A percentile compares a stretch with the other conserved stretches of the same genome.
phyloP scores from a whole-genome alignment of 2,113 vertebrate genomes.

The Ia io region DNA sequence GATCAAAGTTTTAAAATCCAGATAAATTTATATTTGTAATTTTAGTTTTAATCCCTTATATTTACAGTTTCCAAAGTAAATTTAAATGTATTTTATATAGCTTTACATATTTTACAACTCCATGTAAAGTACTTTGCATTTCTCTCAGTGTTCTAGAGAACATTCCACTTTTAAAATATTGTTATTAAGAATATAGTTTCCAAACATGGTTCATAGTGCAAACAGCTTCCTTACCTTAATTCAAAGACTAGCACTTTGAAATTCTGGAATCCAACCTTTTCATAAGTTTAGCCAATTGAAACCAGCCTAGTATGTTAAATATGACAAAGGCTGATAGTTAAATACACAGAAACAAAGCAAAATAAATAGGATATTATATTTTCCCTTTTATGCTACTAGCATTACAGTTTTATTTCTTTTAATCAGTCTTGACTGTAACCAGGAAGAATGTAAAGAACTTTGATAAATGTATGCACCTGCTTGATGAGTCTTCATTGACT shows the following conservation, averaged over 20 bases:
- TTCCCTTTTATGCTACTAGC: not conserved
- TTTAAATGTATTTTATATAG: not conserved
- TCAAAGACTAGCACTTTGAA: not conserved
- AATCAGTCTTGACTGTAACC: not conserved
- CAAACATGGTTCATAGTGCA: not conserved
- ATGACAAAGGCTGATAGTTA: not conserved
- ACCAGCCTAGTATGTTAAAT: not conserved
- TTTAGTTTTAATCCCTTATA: not conserved
- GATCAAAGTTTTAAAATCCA: not conserved
- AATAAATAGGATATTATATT: not conserved
- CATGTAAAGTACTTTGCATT: not conserved
- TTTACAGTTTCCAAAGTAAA: not conserved
- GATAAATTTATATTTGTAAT: not conserved
- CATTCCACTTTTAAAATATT: not conserved
- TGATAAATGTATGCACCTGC: not conserved
- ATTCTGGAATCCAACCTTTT: constrained; percentile 9
- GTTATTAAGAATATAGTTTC: not conserved
- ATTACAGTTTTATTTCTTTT: not conserved
- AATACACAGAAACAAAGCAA: not conserved
- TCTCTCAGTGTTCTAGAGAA: not conserved
- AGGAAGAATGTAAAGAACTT: not conserved
- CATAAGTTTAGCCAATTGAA: not conserved
- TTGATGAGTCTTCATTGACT: not conserved
- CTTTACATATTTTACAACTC: not conserved
- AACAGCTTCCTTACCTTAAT: not conserved